phyloP scores from a whole-genome alignment of 1,140 invertebrate genomes.

The Lepidurus apus region DNA sequence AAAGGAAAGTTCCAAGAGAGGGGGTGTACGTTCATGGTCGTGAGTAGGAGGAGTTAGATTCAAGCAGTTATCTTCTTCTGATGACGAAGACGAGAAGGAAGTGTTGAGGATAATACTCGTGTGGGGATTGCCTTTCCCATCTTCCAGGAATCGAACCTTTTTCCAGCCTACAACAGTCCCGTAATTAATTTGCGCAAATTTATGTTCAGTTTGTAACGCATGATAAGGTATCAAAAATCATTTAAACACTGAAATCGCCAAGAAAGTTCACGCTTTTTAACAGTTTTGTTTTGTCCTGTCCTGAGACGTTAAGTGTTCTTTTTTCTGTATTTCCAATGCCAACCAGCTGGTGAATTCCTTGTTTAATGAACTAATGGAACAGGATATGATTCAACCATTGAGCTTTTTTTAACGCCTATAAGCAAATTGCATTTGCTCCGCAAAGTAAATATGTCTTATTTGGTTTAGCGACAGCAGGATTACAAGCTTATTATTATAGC shows the following conservation, averaged over 20 bases:
- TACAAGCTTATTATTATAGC: no score
- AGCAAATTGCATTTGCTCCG: no score
- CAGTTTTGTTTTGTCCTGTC: background rate
- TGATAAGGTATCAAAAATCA: background rate
- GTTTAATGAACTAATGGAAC: no score
- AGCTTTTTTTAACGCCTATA: no score
- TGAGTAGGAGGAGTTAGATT: conserved; percentile 23
- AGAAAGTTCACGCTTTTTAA: background rate
- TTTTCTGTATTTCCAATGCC: background rate
- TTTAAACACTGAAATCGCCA: background rate
- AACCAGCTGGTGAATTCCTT: background rate
- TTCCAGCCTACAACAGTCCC: conserved; percentile 15
- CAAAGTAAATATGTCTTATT: no score
- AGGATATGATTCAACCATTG: no score
- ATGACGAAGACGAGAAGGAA: conserved; percentile 25
- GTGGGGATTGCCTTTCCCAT: conserved; percentile 29
- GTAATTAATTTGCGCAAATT: no score
- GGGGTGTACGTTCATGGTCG: conserved; percentile 27
- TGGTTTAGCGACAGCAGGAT: no score
- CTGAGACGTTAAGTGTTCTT: background rate
- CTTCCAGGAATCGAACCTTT: conserved; percentile 34
- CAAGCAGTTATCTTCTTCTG: conserved; percentile 25
- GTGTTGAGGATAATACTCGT: conserved; percentile 30
- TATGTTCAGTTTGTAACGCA: background rate
- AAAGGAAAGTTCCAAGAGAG: background rate